These are phyloP conservation scores for Hydroisotoma schaefferi DNA, from an alignment of 2,888 invertebrate species.

Conservation along the genomic window DNA sequence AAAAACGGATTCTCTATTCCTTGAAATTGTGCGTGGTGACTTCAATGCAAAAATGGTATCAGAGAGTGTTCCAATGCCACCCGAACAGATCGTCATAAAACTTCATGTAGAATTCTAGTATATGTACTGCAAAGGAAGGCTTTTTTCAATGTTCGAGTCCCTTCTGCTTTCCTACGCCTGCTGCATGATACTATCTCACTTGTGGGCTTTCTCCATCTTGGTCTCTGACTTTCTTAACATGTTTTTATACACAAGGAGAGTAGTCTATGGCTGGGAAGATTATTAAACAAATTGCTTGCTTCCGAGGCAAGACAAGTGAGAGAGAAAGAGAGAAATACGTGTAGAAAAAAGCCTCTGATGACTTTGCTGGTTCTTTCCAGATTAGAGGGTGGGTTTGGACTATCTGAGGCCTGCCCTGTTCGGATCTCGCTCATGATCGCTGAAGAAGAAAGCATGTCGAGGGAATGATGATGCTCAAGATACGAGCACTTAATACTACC, in stretches of 20 bases:
- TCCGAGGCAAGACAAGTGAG: too few species aligned
- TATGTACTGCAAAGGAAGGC: too few species aligned
- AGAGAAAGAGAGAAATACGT: background rate
- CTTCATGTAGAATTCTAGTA: too few species aligned
- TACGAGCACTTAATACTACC: too few species aligned
- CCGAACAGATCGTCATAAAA: too few species aligned
- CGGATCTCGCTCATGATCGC: slow-evolving; percentile 3
- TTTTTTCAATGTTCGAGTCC: too few species aligned
- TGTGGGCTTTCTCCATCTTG: slow-evolving; percentile 4
- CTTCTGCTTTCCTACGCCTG: too few species aligned
- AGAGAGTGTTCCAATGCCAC: too few species aligned
- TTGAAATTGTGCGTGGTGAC: too few species aligned
- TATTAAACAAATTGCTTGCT: background rate
- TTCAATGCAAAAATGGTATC: too few species aligned
- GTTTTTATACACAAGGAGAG: background rate
- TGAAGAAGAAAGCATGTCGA: background rate
- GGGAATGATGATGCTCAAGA: background rate
- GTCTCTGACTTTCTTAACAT: background rate
- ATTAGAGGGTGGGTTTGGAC: background rate
- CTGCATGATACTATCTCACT: too few species aligned
- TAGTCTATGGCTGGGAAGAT: background rate
- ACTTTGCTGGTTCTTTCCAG: background rate
- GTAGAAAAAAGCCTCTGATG: background rate
- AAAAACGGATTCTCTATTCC: too few species aligned
- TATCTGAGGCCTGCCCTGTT: background rate